Base-by-base conservation (phyloP, 2,888 invertebrate species). In the Palloptera scutellata region DNA sequence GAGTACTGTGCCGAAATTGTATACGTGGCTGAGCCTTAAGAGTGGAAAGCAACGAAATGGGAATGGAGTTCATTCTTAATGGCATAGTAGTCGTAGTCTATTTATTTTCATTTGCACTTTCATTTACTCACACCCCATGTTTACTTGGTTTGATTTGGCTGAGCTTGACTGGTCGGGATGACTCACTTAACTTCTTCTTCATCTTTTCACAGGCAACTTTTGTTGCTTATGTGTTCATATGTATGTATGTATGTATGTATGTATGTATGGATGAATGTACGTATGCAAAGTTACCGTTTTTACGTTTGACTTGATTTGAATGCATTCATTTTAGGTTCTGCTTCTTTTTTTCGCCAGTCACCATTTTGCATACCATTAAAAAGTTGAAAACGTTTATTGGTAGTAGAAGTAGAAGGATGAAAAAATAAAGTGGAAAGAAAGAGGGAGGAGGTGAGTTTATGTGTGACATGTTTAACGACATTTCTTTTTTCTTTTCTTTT, bases 251-350 rank as follows among this genome's bases (percentile, higher is more conserved):
- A 3, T 15, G 53, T 19, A 12, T n/a, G n/a, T n/a, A n/a, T n/a
- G n/a, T n/a, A n/a, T 8, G 8, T 48, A n/a, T 48, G 12, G 1
- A 48, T 48, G 48, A 3, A 3, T 15, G 53, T 19, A 12, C 4
- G 61, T 61, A 61, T 61, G 61, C 61, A 72, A 72, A 73, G 71
- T 70, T 71, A 73, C 71, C 73, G 73, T 72, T 73, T 73, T 73
- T 70, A 73, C 73, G 73, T 72, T 73, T 72, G 73, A 73, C 73
- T 73, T 72, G 73, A 73, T 73, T 73, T 73, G 73, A 73, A 73
- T 73, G 73, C 73, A 72, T 72, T 72, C 72, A 73, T 73, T 73
- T 73, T 30, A 30, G 30, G 30, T 30, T 30, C 30, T 30, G 30
- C 30, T 30, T 30, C 2, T 30, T 30, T 30, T 30, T 30, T 30